These are phyloP conservation scores for Chlorodrepanis virens DNA, from an alignment of 2,113 vertebrate genomes.

Conservation along the genomic window DNA sequence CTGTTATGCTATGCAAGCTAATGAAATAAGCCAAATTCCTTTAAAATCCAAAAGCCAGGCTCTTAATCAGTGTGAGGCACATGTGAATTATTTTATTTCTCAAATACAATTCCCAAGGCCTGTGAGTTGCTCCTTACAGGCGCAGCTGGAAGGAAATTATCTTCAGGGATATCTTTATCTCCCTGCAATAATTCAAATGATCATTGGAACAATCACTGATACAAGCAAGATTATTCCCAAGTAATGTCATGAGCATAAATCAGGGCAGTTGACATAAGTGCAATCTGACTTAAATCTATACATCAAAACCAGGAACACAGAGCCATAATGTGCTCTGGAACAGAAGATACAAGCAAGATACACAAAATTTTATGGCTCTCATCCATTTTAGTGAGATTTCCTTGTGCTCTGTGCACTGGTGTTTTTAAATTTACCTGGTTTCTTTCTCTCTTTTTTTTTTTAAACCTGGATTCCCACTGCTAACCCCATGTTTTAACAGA, in stretches of 20 bases:
- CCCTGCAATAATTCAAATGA: neutral
- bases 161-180: constrained; percentile 1
- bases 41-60: neutral
- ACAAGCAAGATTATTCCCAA: neutral
- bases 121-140: neutral
- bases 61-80: neutral
- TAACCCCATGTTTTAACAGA: no score
- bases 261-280: neutral
- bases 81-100: neutral
- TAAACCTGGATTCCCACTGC: neutral
- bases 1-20: neutral
- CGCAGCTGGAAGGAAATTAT: neutral
- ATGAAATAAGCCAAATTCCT: neutral
- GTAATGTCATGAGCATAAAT: neutral
- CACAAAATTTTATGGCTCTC: neutral
- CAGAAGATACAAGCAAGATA: neutral
- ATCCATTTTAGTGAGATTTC: neutral
- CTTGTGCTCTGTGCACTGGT: neutral
- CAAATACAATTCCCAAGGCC: neutral
- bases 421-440: neutral
- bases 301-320: neutral
- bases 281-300: neutral
- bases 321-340: neutral
- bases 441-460: neutral
- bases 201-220: neutral